These are phyloP conservation scores for Drosophila kanekoi DNA, from an alignment of 2,888 invertebrate species.

Conservation along the genomic window DNA sequence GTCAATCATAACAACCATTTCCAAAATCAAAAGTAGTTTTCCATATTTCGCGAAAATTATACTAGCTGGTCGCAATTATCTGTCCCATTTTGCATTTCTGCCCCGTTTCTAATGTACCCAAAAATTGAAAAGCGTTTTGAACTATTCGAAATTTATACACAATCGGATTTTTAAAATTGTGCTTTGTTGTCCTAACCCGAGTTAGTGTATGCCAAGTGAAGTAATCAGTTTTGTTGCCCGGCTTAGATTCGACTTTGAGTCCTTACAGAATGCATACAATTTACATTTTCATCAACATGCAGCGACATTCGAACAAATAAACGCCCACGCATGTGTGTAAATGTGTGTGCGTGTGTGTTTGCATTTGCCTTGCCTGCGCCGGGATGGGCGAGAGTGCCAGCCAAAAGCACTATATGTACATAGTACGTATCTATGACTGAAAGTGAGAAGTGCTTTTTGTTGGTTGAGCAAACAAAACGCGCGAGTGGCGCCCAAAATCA, in stretches of 20 bases:
- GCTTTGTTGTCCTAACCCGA: conserved; percentile 8
- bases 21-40: too few species aligned
- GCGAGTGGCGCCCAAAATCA: conserved; percentile 64
- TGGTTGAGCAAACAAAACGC: conserved; percentile 73
- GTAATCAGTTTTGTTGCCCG: conserved; percentile 42
- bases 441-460: conserved; percentile 74
- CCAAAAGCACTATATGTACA: conserved; percentile 46
- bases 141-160: conserved; percentile 11
- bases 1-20: too few species aligned
- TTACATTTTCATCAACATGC: conserved; percentile 77
- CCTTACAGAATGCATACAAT: conserved; percentile 68
- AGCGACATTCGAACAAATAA: conserved; percentile 55
- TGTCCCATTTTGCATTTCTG: background rate
- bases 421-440: conserved; percentile 64
- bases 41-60: too few species aligned
- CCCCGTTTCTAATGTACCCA: background rate
- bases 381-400: conserved; percentile 2
- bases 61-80: background rate
- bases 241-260: conserved; percentile 39
- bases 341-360: conserved; percentile 12
- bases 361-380: conserved; percentile 43
- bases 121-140: background rate
- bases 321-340: conserved; percentile 25
- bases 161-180: conserved; percentile 23
- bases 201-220: conserved; percentile 37